Evolutionary conservation across 2,113 vertebrate species (phyloP).

Genomic region (Takifugu flavidus): DNA sequence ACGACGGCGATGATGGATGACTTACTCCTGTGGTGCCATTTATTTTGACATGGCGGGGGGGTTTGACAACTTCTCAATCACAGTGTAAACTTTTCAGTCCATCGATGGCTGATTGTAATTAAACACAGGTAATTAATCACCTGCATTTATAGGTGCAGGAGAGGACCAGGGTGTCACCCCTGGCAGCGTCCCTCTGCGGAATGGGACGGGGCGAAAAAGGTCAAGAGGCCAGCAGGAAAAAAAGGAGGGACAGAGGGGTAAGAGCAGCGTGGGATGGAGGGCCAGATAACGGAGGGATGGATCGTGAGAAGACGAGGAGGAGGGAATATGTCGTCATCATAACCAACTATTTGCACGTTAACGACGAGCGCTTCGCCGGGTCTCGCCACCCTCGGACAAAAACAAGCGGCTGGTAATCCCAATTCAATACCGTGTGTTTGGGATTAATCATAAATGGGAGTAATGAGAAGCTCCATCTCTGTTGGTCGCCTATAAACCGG

Average conservation of each 20-base stretch:
- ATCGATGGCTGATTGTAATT: no score
- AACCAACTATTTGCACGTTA: constrained; percentile 28
- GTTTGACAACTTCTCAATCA: no score
- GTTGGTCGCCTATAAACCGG: constrained; percentile 1
- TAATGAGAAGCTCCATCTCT: constrained; percentile 13
- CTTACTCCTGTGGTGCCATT: not conserved
- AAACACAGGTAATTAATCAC: no score
- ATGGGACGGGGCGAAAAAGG: constrained; percentile 11
- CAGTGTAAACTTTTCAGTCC: no score
- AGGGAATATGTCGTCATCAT: constrained; percentile 16
- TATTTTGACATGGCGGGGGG: not conserved
- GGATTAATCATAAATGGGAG: constrained; percentile 25
- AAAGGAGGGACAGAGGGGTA: constrained; percentile 15
- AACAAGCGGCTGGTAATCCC: constrained; percentile 22
- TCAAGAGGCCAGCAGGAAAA: constrained; percentile 1
- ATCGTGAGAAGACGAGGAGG: constrained; percentile 25
- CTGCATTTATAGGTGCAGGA: no score
- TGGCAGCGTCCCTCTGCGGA: not conserved
- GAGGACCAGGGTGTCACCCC: no score
- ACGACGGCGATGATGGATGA: constrained; percentile 29
- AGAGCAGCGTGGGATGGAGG: constrained; percentile 2
- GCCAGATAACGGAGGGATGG: constrained; percentile 21
- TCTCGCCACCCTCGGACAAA: constrained; percentile 14
- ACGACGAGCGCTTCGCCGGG: constrained; percentile 17
- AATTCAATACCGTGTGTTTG: constrained; percentile 16